Evolutionary conservation across 2,797 vertebrate genomes (phyloP).

Genomic region (Danio albolineatus): DNA sequence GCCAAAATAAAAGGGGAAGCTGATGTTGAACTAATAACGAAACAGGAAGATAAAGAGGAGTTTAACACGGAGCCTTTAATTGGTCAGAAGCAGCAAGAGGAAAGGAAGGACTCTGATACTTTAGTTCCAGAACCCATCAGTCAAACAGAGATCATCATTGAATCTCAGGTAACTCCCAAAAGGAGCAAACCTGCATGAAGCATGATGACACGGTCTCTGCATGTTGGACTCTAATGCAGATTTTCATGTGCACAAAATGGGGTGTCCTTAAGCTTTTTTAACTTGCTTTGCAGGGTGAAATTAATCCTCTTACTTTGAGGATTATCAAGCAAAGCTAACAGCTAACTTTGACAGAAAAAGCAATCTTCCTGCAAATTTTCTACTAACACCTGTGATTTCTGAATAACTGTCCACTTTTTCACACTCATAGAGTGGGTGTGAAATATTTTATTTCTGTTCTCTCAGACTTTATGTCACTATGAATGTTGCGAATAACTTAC

Average conservation of each 20-base stretch:
- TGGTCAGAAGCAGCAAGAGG: conserved; percentile 18
- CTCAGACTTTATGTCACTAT: neutral
- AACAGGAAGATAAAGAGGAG: conserved; percentile 16
- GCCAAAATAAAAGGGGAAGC: conserved; percentile 1
- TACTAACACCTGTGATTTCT: neutral
- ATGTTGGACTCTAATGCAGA: neutral
- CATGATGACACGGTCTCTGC: conserved; percentile 17
- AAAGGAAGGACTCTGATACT: neutral
- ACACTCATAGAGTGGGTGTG: neutral
- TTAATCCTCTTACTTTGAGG: neutral
- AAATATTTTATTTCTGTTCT: neutral
- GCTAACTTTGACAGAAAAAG: neutral
- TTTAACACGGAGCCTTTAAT: neutral
- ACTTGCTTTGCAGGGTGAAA: neutral
- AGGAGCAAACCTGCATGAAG: conserved; percentile 21
- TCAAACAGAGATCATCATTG: conserved; percentile 29
- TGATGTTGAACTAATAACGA: conserved; percentile 11
- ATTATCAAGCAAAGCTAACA: neutral
- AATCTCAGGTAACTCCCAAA: conserved; percentile 65
- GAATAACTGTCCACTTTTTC: neutral
- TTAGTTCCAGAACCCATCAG: conserved; percentile 6
- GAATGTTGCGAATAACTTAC: neutral
- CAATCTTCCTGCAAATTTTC: neutral
- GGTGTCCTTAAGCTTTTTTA: neutral
- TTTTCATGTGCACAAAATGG: neutral